Evolutionary conservation across 2,113 vertebrate genomes (phyloP), one percentile per base, ranked within the genome.

Genomic region (Lichenostomus cassidix): DNA sequence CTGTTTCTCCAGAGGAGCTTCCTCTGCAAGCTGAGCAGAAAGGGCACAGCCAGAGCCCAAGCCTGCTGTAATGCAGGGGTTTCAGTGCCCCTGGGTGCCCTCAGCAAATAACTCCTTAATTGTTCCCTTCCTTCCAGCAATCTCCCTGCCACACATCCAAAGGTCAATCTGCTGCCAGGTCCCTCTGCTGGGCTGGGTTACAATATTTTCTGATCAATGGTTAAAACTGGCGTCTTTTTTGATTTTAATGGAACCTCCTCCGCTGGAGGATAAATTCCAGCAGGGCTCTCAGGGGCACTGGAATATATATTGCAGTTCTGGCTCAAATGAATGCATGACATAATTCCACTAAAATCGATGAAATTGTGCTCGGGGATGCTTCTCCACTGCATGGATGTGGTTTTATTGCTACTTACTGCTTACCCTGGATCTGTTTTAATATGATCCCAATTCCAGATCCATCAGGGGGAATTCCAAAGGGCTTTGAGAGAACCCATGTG

Each of bases 311-410:
- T 0, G 3, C 41, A 56, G 1, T 16, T 90, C 75, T 91, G 94
- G 90, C 86, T 85, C 49, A 17, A 87, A 93, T 82, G 24, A 90
- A 84, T 47, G 60, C 76, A 52, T 92, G 83, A 90, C 82, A 95
- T 78, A 92, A 91, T 86, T 89, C 87, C 83, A 28, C 74, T 88
- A 52, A 95, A 96, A 95, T 94, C 82, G 42, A 92, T 96, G 86
- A 19, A 56, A 60, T 24, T 41, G 55, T 71, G 49, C 82, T 80
- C 35, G 24, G 71, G 31, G 76, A 92, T 46, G 92, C 52, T 74
- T 70, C 85, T 70, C 3, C 1, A 20, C 35, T 75, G 52, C 13
- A 19, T 6, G 9, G 73, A 33, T n/a, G 17, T 18, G 18, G 46
- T 90, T 94, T 95, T 78, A 75, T 83, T 90, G 59, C 70, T 87